Conservation (phyloP, 1,140 invertebrate genomes). For the Eriocheir sinensis region DNA sequence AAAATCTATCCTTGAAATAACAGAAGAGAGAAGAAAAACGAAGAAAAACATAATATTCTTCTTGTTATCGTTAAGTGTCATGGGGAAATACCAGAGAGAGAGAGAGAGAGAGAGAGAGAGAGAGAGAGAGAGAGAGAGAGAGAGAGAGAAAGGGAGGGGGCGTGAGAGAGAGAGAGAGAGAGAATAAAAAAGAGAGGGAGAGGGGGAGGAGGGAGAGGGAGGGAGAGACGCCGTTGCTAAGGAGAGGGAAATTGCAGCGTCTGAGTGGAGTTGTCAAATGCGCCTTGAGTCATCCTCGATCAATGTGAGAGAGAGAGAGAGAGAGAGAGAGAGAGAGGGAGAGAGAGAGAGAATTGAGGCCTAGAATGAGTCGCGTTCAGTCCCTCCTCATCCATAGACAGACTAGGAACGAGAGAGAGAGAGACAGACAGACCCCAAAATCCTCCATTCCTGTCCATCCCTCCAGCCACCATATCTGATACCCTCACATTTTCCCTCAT, state of each 20-base stretch:
- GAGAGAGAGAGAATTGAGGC: neutral
- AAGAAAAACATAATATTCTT: neutral
- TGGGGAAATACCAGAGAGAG: neutral
- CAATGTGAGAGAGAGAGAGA: neutral
- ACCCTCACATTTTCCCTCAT: no score
- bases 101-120: neutral
- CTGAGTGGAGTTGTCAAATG: neutral
- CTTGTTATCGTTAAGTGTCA: neutral
- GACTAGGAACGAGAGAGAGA: neutral
- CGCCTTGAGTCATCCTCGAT: neutral
- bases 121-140: constrained; percentile 20
- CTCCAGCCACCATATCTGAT: no score
- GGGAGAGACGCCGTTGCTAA: neutral
- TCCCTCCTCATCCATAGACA: neutral
- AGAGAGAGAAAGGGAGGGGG: constrained; percentile 19
- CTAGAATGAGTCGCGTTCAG: neutral
- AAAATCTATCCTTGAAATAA: no score
- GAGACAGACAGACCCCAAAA: no score
- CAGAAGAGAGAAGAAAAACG: neutral
- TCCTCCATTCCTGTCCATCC: no score
- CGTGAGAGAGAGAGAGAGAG: neutral
- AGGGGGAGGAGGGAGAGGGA: neutral
- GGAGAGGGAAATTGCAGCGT: neutral
- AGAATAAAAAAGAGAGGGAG: no score
- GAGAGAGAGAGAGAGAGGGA: constrained; percentile 21